Evolutionary conservation across 2,113 vertebrate genomes (phyloP).

Genomic region (Halcyon senegalensis): DNA sequence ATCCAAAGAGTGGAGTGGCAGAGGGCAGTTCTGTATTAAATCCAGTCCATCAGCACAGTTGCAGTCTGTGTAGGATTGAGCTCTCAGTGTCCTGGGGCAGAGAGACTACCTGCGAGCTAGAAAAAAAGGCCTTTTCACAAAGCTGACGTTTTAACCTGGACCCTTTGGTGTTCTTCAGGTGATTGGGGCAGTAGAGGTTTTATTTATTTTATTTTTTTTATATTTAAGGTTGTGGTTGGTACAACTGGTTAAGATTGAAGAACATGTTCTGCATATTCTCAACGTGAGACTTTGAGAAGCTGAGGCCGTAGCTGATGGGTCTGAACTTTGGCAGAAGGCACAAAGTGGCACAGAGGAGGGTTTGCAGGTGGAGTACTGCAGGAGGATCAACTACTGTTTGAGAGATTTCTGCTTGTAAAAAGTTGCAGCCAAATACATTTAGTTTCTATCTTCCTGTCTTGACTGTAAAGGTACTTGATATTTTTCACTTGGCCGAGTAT

Average conservation of each 20-base stretch:
- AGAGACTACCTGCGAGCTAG: slow-evolving; percentile 19
- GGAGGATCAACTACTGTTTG: not conserved
- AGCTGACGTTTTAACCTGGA: not conserved
- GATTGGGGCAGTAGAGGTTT: not conserved
- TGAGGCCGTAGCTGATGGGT: not conserved
- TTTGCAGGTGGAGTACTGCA: not conserved
- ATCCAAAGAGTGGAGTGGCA: not conserved
- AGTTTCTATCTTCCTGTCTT: not conserved
- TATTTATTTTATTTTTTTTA: not conserved
- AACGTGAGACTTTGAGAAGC: not conserved
- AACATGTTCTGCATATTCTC: not conserved
- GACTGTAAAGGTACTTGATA: not conserved
- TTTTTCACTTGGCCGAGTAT: not conserved
- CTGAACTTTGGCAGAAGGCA: not conserved
- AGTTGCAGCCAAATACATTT: not conserved
- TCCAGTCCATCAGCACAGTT: not conserved
- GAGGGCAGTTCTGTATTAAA: not conserved
- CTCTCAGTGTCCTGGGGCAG: not conserved
- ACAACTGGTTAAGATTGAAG: not conserved
- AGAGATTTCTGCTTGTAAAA: not conserved
- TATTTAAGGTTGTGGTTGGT: not conserved
- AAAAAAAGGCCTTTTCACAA: not conserved
- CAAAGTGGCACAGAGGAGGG: not conserved
- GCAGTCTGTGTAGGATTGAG: not conserved
- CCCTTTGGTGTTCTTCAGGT: not conserved